These are phyloP conservation scores for Holotrichia oblita DNA, from an alignment of 1,140 invertebrate genomes.

Conservation along the genomic window DNA sequence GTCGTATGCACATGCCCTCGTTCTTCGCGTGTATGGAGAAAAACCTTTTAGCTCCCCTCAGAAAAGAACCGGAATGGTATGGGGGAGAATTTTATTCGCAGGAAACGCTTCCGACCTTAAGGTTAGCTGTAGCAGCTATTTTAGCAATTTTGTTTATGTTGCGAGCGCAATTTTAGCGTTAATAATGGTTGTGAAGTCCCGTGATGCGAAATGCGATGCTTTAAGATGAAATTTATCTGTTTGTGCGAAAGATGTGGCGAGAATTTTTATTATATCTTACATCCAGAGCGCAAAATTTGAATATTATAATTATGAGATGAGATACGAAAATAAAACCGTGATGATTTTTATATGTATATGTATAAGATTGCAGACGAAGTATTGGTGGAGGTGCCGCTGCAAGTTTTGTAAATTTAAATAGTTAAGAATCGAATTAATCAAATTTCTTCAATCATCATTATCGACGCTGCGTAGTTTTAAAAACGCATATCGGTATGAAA, in stretches of 20 bases:
- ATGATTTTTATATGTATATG: no score
- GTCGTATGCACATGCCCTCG: background rate
- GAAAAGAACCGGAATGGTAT: background rate
- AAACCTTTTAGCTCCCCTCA: background rate
- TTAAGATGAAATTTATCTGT: slow-evolving; percentile 27
- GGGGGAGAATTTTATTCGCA: slow-evolving; percentile 17
- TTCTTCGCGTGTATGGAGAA: background rate
- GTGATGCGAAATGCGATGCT: background rate
- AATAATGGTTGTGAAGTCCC: slow-evolving; percentile 5
- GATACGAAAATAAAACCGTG: background rate
- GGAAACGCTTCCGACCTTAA: slow-evolving; percentile 8
- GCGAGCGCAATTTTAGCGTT: slow-evolving; percentile 18
- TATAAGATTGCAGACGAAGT: no score
- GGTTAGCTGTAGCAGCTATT: background rate
- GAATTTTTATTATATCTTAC: background rate
- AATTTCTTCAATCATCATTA: no score
- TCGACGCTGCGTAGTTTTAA: no score
- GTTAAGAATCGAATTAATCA: no score
- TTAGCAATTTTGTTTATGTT: slow-evolving; percentile 22
- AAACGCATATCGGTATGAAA: no score
- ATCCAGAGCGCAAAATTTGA: background rate
- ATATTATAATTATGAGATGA: background rate
- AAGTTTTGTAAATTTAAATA: no score
- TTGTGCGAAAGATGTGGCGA: slow-evolving; percentile 1
- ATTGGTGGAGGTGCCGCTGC: no score